These are phyloP conservation scores for Pagetopsis macropterus DNA, from an alignment of 2,797 vertebrate species.

Conservation along the genomic window DNA sequence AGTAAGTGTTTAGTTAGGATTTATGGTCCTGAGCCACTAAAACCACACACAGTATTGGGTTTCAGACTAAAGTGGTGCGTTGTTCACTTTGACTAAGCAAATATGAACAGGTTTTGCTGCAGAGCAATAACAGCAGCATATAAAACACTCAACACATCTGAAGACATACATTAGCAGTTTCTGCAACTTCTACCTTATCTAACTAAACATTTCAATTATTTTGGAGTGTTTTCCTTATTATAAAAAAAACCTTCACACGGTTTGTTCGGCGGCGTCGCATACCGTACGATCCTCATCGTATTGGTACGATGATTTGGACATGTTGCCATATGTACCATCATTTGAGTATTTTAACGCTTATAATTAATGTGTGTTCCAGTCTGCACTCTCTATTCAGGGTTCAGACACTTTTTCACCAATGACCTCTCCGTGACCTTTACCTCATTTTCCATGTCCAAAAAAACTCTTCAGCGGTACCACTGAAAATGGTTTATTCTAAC, in stretches of 20 bases:
- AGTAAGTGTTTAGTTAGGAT: slow-evolving; percentile 21
- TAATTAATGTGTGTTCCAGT: too few species aligned
- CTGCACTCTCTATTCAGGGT: too few species aligned
- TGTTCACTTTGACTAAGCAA: slow-evolving; percentile 44
- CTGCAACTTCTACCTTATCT: neutral
- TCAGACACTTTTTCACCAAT: too few species aligned
- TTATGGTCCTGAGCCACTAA: slow-evolving; percentile 30
- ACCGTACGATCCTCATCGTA: too few species aligned
- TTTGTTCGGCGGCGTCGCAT: neutral
- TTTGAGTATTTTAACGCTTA: too few species aligned
- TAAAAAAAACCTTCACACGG: neutral
- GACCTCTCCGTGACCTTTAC: too few species aligned
- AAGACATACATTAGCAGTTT: slow-evolving; percentile 10
- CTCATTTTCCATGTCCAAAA: too few species aligned
- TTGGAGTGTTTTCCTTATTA: neutral
- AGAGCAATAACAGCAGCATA: slow-evolving; percentile 14
- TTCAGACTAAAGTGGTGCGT: slow-evolving; percentile 17
- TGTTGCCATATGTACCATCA: too few species aligned
- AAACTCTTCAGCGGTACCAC: too few species aligned
- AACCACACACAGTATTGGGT: slow-evolving; percentile 31
- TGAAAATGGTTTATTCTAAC: too few species aligned
- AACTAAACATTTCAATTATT: neutral
- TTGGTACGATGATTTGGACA: too few species aligned
- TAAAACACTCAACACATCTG: slow-evolving; percentile 1
- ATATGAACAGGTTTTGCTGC: slow-evolving; percentile 43